A percentile compares a stretch with the other conserved stretches of the same genome.
Evolutionary conservation across 2,797 vertebrate genomes (phyloP).

Genomic region (Enteromius afrohamiltoni): DNA sequence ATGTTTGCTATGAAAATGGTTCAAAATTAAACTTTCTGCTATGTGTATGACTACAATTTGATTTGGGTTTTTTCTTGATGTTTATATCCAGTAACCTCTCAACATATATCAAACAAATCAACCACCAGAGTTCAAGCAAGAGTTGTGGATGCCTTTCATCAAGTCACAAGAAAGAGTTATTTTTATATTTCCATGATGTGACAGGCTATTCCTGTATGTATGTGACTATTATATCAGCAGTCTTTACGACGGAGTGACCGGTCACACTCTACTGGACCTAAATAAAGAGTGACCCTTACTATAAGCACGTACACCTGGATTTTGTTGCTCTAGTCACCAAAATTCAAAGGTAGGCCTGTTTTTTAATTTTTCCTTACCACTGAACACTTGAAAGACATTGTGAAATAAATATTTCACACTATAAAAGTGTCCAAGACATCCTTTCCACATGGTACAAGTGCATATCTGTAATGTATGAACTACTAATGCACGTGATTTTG

Average conservation of each 20-base stretch:
- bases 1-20: constrained; percentile 41
- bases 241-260: constrained; percentile 25
- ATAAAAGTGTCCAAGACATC: neutral
- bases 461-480: neutral
- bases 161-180: constrained; percentile 24
- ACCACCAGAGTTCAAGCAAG: neutral
- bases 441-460: neutral
- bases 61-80: neutral
- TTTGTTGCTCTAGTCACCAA: neutral
- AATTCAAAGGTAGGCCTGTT: neutral
- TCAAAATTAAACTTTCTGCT: constrained; percentile 48
- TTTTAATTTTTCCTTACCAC: neutral
- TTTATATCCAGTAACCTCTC: neutral
- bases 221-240: constrained; percentile 29
- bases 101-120: neutral
- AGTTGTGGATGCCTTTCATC: neutral
- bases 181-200: constrained; percentile 21
- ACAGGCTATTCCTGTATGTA: constrained; percentile 27
- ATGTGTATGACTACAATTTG: neutral
- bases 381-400: neutral
- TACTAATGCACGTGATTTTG: constrained; percentile 15
- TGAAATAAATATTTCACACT: neutral
- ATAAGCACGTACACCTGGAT: neutral
- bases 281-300: constrained; percentile 41
- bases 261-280: constrained; percentile 26